Evolutionary conservation across 2,888 invertebrate species (phyloP), one percentile per base, ranked within the genome.

Genomic region (Nesidiocoris tenuis): DNA sequence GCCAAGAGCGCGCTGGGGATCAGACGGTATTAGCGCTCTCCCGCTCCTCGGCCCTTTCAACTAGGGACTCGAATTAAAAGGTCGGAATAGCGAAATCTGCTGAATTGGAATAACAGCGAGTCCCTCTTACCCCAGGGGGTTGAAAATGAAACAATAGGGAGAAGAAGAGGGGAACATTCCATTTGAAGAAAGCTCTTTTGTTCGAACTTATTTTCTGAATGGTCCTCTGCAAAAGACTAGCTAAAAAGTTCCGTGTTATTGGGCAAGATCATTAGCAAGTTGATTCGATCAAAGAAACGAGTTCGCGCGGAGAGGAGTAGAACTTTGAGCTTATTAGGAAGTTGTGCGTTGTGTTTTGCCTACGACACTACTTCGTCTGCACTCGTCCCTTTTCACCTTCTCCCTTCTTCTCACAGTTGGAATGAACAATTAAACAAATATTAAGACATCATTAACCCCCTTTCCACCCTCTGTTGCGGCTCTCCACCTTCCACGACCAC

Each of bases 361-460:
- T 39, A 39, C 39, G 39, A 3, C n/a, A n/a, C n/a, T n/a, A n/a
- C 12, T 39, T 59, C 70, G 70, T 59, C 70, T 59, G 57, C 56
- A 67, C 59, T 54, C 55, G 17, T 63, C n/a, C 39, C 39, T 39
- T 39, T 63, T 54, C 72, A 23, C 54, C 22, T 54, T 12, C 39
- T 39, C 39, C 12, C 22, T 54, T 12, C 39, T 39, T 12, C 12
- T 39, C 12, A 39, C 72, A 72, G 63, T 63, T 72, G 39, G 63
- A 72, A 72, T 72, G 72, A 72, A 61, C 72, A 72, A 72, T 72
- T 72, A 72, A 72, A 72, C 72, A 61, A 72, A 72, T 72, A 72
- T 72, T 72, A 72, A 63, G 72, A 72, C 72, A 72, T 72, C 72
- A 72, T 72, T 72, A 72, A 39, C 72, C 72, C 55, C 23, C 39